Evolutionary conservation across 2,797 vertebrate genomes (phyloP).

Genomic region (Knipowitschia caucasica): DNA sequence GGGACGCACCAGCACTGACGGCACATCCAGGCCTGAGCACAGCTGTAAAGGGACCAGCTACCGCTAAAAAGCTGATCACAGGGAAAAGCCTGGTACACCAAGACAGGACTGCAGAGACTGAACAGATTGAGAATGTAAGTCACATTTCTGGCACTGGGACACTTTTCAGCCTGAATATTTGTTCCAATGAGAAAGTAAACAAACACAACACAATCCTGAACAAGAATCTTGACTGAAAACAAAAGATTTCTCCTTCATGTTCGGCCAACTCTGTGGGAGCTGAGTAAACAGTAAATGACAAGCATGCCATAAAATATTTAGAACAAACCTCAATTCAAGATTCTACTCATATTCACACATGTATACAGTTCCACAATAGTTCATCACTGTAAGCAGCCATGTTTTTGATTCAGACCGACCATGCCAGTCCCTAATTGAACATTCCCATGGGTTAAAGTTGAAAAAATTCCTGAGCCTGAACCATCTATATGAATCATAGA

Average conservation of each 20-base stretch:
- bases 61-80: conserved; percentile 6
- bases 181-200: neutral
- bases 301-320: too few relatives aligned
- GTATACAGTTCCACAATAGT: too few relatives aligned
- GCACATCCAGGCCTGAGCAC: conserved; percentile 19
- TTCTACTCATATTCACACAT: too few relatives aligned
- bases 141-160: neutral
- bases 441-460: too few relatives aligned
- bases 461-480: too few relatives aligned
- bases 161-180: neutral
- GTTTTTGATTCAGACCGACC: neutral
- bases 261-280: too few relatives aligned
- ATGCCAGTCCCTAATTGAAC: neutral
- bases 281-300: too few relatives aligned
- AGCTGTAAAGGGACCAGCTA: conserved; percentile 33
- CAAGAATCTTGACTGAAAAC: too few relatives aligned
- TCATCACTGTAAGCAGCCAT: neutral
- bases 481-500: too few relatives aligned
- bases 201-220: too few relatives aligned
- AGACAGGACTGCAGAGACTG: neutral
- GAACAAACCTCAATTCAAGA: too few relatives aligned
- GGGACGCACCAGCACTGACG: conserved; percentile 20
- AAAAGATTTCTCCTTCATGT: too few relatives aligned
- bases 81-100: neutral
- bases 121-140: neutral